Evolutionary conservation across 2,113 vertebrate species (phyloP), one percentile per base, ranked within the genome.

Genomic region (Pagrus major): DNA sequence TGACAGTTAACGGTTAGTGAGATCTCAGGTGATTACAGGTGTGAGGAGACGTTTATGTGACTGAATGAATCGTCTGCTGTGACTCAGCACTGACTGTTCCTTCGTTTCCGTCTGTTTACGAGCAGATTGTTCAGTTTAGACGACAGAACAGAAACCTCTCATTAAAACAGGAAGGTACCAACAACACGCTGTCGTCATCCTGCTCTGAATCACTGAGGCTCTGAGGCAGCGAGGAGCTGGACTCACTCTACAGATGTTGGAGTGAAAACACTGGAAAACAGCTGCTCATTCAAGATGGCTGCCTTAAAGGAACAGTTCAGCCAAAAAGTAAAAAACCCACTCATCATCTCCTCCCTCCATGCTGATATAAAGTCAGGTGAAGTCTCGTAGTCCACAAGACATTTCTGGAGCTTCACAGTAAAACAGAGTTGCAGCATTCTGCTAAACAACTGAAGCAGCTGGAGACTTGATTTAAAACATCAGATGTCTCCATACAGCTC

Each of bases 61-160:
- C 66, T 47, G 60, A 68, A 33, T 12, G 42, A 71, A 76, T 15
- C 69, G 31, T 56, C 74, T 74, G 78, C 42, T 71, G 49, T 52
- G 76, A 86, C 39, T 83, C 76, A 79, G 4, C 1, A 1, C 78
- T n/a, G 55, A 49, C 20, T 33, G 52, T 20, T 0, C 16, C 8
- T 76, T 68, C 33, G 4, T 47, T 80, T 84, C 81, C 68, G 46
- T 6, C 33, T 20, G 71, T 83, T 83, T 76, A 81, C 1, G 44
- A 81, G 85, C 67, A 35, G 16, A 9, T 25, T 37, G 60, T 56
- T 5, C n/a, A 16, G 47, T 56, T 81, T 54, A 46, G 42, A 42
- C 2, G 18, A 39, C 51, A 29, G 61, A 0, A 20, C 7, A 47
- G 41, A 60, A 72, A 59, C 37, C 44, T 1, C 41, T 47, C 29